Conservation (phyloP, 2,797 vertebrate genomes). For the Argentina silus region DNA sequence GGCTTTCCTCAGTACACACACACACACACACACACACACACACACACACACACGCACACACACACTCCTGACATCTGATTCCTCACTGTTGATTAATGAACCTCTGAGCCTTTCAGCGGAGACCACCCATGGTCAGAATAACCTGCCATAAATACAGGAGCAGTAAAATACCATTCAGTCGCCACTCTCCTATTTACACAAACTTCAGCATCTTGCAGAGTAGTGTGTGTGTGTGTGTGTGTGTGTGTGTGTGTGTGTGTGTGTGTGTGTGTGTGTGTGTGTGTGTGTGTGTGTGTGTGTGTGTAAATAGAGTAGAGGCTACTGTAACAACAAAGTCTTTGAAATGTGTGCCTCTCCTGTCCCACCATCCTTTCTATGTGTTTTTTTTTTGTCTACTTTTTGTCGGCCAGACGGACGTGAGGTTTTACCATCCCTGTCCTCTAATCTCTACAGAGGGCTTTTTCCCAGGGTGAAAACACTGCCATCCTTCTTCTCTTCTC, state of each 20-base stretch:
- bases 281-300: constrained; percentile 3
- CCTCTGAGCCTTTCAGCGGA: constrained; percentile 49
- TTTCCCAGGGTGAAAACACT: constrained; percentile 73
- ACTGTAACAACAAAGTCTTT: constrained; percentile 45
- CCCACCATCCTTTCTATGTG: constrained; percentile 19
- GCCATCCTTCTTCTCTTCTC: constrained; percentile 61
- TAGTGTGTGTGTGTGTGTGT: constrained; percentile 6
- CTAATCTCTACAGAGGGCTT: constrained; percentile 57
- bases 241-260: constrained; percentile 5
- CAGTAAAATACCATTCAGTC: constrained; percentile 62
- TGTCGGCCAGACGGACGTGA: constrained; percentile 50
- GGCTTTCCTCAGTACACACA: constrained; percentile 50
- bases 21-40: background rate
- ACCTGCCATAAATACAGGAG: constrained; percentile 64
- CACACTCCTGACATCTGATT: constrained; percentile 65
- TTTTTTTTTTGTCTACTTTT: constrained; percentile 23
- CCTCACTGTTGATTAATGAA: constrained; percentile 64
- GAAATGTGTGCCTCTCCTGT: constrained; percentile 27
- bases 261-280: constrained; percentile 24
- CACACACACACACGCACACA: constrained; percentile 46
- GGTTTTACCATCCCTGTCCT: constrained; percentile 61
- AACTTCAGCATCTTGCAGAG: constrained; percentile 22
- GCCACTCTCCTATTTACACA: constrained; percentile 55
- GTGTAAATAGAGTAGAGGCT: background rate
- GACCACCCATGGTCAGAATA: constrained; percentile 68